These are phyloP conservation scores for Notothenia coriiceps DNA, from an alignment of 2,113 vertebrate species.

Conservation along the genomic window DNA sequence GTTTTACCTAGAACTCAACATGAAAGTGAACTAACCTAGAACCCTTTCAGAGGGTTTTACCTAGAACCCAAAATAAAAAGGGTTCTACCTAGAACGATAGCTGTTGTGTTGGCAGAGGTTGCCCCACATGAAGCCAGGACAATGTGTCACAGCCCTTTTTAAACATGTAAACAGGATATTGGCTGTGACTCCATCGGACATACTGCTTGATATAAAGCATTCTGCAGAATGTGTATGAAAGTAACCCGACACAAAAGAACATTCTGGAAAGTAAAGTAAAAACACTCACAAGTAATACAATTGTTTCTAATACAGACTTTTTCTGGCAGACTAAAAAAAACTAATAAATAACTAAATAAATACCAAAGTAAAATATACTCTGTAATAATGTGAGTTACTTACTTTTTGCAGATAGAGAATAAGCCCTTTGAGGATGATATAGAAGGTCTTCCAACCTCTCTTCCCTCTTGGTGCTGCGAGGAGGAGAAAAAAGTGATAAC, in stretches of 20 bases:
- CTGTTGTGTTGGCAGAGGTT: conserved; percentile 31
- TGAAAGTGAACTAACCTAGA: too few species aligned
- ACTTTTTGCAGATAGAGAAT: conserved; percentile 99
- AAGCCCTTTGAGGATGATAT: conserved; percentile 94
- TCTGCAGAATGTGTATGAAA: background rate
- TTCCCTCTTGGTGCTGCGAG: conserved; percentile 94
- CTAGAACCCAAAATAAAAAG: too few species aligned
- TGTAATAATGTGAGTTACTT: conserved; percentile 1
- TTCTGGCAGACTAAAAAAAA: background rate
- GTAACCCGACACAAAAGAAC: background rate
- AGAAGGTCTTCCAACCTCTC: conserved; percentile 96
- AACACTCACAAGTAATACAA: too few species aligned
- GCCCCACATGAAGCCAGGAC: background rate
- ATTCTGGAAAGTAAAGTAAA: background rate
- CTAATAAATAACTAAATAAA: too few species aligned
- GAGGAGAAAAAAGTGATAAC: background rate
- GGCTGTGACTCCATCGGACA: background rate
- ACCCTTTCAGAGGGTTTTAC: too few species aligned
- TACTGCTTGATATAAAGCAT: background rate
- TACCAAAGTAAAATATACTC: background rate
- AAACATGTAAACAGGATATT: conserved; percentile 31
- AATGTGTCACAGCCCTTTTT: background rate
- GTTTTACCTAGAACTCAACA: too few species aligned
- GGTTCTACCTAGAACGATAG: background rate
- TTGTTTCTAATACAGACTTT: background rate